Evolutionary conservation across 92 coral and sea anemone genomes (phyloP), one percentile per base, ranked within the genome.

Genomic region (Ricordea florida): DNA sequence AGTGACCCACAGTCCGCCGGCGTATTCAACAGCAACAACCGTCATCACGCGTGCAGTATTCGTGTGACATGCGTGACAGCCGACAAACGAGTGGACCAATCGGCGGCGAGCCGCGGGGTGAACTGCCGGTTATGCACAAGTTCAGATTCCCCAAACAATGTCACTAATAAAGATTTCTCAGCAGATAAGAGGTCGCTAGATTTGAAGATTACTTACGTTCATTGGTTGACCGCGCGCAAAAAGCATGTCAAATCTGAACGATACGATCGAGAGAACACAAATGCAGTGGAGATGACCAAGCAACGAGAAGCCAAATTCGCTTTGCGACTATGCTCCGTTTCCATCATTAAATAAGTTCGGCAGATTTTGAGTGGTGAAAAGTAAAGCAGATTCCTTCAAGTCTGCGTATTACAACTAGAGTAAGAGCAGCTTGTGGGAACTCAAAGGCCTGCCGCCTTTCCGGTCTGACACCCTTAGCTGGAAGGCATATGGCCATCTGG

Each of bases 401-500:
- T 53, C 77, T 70, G 53, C 41, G 77, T 70, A 52, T 70, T n/a
- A 70, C 29, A 70, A 70, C 65, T 53, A 43, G 66, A 55, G 66
- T 56, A 70, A 52, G 55, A n/a, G 52, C 36, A 34, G 42, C 53
- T 70, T 38, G 51, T n/a, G 30, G 29, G 40, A 48, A 55, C 51
- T 37, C 97, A 91, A 73, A 69, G 72, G 70, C 49, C 38, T 36
- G 72, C 97, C 94, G 89, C 88, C 89, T 68, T 73, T 88, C 88
- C 97, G 93, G 97, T 93, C 88, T 49, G 10, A 66, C 81, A 72
- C 90, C 76, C 43, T 38, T 66, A 10, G 85, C 83, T 74, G 16
- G 62, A 68, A 89, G 93, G 93, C 93, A 69, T 65, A 48, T 24
- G 53, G 41, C 76, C 85, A 80, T 76, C 56, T 91, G 90, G 84